These are phyloP conservation scores for Chloropsis hardwickii DNA, from an alignment of 2,113 vertebrate genomes.

Conservation along the genomic window DNA sequence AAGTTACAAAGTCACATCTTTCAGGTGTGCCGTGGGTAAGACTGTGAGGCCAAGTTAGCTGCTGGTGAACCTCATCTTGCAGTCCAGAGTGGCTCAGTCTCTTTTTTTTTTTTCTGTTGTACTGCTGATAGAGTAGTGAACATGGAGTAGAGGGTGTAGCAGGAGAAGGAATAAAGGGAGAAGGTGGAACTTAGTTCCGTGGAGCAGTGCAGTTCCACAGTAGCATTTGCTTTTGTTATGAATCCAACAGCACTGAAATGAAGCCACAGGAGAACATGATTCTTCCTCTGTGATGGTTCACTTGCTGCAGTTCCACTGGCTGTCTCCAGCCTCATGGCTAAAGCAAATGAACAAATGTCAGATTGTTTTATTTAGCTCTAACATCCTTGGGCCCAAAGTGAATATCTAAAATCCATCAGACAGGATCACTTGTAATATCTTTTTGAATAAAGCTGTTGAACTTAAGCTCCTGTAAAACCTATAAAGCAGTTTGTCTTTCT, in stretches of 20 bases:
- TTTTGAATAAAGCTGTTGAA: conserved; percentile 59
- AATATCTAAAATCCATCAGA: conserved; percentile 64
- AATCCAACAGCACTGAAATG: not conserved
- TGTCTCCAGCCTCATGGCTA: not conserved
- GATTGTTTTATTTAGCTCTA: conserved; percentile 54
- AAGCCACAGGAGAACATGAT: not conserved
- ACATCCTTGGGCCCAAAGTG: conserved; percentile 23
- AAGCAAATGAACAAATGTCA: conserved; percentile 1
- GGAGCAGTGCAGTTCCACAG: not conserved
- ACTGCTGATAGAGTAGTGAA: not conserved
- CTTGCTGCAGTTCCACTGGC: not conserved
- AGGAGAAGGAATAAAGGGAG: not conserved
- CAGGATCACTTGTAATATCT: conserved; percentile 59
- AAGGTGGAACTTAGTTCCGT: not conserved
- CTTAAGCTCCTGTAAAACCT: conserved; percentile 44
- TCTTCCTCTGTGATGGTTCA: not conserved
- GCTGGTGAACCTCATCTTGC: not conserved
- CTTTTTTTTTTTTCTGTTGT: not conserved
- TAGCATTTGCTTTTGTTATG: not conserved
- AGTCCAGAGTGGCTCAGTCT: not conserved
- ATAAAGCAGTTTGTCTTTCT: conserved; percentile 62
- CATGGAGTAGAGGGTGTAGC: not conserved
- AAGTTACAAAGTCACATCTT: not conserved
- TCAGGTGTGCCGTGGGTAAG: not conserved
- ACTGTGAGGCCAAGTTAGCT: not conserved